Evolutionary conservation across 1,140 invertebrate species (phyloP), one percentile per base, ranked within the genome.

Genomic region (Drosophila guanche): DNA sequence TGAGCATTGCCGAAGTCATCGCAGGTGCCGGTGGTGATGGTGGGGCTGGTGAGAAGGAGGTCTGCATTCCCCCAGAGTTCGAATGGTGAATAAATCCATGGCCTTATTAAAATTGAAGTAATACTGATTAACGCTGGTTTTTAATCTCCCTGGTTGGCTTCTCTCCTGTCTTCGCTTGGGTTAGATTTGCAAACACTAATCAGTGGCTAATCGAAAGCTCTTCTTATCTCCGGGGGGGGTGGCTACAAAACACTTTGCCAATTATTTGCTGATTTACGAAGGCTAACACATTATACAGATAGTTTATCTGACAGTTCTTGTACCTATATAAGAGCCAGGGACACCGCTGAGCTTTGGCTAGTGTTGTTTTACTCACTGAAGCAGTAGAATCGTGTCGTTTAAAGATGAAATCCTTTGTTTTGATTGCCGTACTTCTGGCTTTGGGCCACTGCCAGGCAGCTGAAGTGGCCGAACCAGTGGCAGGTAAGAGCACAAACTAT

Each of bases 41-140:
- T 10, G 33, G 12, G n/a, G 89, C 80, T 47, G 90, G 80, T 12
- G 84, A 90, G 72, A 89, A 89, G 74, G 79, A 81, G 29, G 70
- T 56, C 25, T 90, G 89, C 65, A 88, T 90, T 71, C 89, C 89
- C 45, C 80, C 85, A 70, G 85, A 89, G 67, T 40, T 89, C 45
- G 83, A 88, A 4, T 88, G 70, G 83, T 79, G 70, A 76, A 56
- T 46, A 47, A 65, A 67, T 57, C 14, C 27, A 51, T 45, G 59
- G 52, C 43, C 33, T 37, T 53, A 83, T 65, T 83, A 86, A 83
- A 79, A 47, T 53, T 53, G 41, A 73, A 67, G 58, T 45, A 45
- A 57, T 50, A 42, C 8, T 42, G 16, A 66, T 12, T 46, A 10
- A 4, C 33, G 3, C 3, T 45, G 10, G 42, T 6, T 46, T 29